Percentiles rank a stretch among this genome's conserved stretches.
phyloP scores from a whole-genome alignment of 1,140 invertebrate species.

The Propsilocerus akamusi region DNA sequence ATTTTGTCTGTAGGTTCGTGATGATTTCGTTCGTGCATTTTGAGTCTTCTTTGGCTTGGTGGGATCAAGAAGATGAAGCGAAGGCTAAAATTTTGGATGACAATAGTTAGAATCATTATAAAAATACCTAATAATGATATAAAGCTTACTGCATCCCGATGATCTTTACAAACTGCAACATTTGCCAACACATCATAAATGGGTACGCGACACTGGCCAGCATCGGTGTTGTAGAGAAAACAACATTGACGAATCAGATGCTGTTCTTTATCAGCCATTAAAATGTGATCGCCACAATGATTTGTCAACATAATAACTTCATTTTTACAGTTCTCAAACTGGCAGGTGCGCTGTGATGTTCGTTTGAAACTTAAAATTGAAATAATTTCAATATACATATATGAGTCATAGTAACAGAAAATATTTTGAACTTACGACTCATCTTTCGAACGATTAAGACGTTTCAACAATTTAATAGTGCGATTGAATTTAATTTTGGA shows the following conservation, averaged over 20 bases:
- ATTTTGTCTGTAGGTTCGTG: not conserved
- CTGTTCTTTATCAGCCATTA: constrained; percentile 67
- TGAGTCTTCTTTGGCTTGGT: not conserved
- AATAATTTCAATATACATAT: no score
- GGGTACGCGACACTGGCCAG: constrained; percentile 71
- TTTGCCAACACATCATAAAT: constrained; percentile 49
- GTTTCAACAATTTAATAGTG: not conserved
- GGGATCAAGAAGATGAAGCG: not conserved
- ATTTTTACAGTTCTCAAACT: constrained; percentile 13
- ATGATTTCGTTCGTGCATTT: no score
- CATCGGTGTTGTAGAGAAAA: constrained; percentile 70
- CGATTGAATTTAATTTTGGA: not conserved
- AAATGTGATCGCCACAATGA: constrained; percentile 66
- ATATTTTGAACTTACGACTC: not conserved
- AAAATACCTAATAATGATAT: not conserved
- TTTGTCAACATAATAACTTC: constrained; percentile 49
- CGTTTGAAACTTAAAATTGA: no score
- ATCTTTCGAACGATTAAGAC: not conserved
- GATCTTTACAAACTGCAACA: not conserved
- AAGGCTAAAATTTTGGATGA: not conserved
- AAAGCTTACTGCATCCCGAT: not conserved
- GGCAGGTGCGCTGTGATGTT: no score
- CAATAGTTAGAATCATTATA: not conserved
- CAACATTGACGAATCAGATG: constrained; percentile 77
- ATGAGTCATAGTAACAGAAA: no score